phyloP scores from a whole-genome alignment of 2,113 vertebrate species.

The Podarcis muralis region DNA sequence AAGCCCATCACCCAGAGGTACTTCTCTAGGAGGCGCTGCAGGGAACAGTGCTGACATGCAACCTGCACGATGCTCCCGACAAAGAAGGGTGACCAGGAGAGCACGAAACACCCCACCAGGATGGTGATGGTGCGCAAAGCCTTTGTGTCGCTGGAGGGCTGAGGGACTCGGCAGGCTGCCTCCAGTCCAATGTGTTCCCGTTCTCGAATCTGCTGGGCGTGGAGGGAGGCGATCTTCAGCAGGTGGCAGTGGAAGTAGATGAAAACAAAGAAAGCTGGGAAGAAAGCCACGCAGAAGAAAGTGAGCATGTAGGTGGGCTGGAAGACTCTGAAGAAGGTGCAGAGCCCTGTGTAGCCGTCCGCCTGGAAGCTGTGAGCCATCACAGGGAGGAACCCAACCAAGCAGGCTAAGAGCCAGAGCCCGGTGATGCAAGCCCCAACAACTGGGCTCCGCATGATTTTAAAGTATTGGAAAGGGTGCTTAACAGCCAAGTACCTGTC shows the following conservation, averaged over 20 bases:
- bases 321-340: conserved; percentile 86
- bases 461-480: conserved; percentile 83
- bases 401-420: conserved; percentile 81
- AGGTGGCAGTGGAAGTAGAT: conserved; percentile 92
- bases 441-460: conserved; percentile 72
- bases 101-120: conserved; percentile 85
- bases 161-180: conserved; percentile 33
- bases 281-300: conserved; percentile 82
- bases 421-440: conserved; percentile 63
- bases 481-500: conserved; percentile 92
- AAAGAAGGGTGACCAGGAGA: conserved; percentile 90
- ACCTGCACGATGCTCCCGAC: conserved; percentile 80
- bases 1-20: conserved; percentile 89
- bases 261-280: conserved; percentile 82
- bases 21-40: conserved; percentile 79
- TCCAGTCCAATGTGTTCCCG: conserved; percentile 65
- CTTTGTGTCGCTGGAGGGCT: conserved; percentile 76
- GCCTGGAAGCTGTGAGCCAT: conserved; percentile 75
- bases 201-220: conserved; percentile 83
- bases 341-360: conserved; percentile 59
- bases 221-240: conserved; percentile 85
- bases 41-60: conserved; percentile 75
- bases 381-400: conserved; percentile 84
- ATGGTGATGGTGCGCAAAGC: conserved; percentile 84
- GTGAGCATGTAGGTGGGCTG: conserved; percentile 78